Percentiles rank a stretch among this genome's conserved stretches.
Conservation (phyloP, 2,888 invertebrate genomes). For the Caenorhabditis sp. region DNA sequence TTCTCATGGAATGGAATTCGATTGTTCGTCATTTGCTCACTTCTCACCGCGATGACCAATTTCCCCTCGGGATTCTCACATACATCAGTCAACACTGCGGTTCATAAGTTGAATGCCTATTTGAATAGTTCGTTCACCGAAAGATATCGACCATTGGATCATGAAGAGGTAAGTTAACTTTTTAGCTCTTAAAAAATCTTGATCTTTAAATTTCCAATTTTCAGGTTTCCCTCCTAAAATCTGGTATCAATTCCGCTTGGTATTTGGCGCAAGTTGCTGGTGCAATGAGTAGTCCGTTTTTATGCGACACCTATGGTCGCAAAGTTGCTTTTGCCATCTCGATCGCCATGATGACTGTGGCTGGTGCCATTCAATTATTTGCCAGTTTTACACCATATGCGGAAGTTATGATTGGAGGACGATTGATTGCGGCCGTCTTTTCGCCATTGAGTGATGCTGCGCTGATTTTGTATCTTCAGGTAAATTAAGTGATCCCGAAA, state of each 20-base stretch:
- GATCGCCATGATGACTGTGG: slow-evolving; percentile 62
- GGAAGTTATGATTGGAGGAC: slow-evolving; percentile 59
- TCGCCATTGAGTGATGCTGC: slow-evolving; percentile 68
- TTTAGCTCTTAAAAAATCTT: too few species aligned
- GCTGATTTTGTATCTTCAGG: slow-evolving; percentile 64
- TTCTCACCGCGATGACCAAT: slow-evolving; percentile 65
- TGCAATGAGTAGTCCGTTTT: slow-evolving; percentile 57
- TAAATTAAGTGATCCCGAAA: slow-evolving; percentile 10
- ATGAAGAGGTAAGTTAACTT: slow-evolving; percentile 30
- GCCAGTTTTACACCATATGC: slow-evolving; percentile 64
- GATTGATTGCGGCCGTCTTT: slow-evolving; percentile 64
- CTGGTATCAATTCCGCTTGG: slow-evolving; percentile 54
- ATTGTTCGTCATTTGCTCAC: slow-evolving; percentile 58
- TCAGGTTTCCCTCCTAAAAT: slow-evolving; percentile 40
- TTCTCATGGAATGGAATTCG: slow-evolving; percentile 45
- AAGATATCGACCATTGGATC: slow-evolving; percentile 46
- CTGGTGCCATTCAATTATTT: slow-evolving; percentile 62
- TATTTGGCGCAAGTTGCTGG: slow-evolving; percentile 67
- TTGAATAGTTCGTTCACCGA: slow-evolving; percentile 57
- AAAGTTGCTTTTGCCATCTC: slow-evolving; percentile 66
- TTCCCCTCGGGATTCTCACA: slow-evolving; percentile 64
- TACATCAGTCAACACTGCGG: slow-evolving; percentile 66
- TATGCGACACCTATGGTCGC: slow-evolving; percentile 63
- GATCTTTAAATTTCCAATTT: too few species aligned
- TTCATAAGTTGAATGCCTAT: slow-evolving; percentile 57